Conservation (phyloP, 2,113 vertebrate species). For the Raja brachyura region DNA sequence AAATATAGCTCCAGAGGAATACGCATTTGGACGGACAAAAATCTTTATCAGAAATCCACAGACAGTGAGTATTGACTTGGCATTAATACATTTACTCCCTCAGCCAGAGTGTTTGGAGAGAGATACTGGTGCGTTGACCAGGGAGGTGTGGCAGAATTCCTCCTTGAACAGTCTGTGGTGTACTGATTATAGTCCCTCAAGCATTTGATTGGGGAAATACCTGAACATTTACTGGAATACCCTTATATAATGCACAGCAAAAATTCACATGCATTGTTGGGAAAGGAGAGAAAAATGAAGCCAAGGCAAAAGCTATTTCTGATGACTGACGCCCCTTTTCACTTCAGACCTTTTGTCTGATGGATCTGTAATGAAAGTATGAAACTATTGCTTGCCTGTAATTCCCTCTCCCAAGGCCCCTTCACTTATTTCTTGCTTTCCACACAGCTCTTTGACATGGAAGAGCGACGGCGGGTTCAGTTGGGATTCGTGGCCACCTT, state of each 20-base stretch:
- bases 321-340: background rate
- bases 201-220: background rate
- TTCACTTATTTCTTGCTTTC: background rate
- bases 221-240: background rate
- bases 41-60: conserved; percentile 64
- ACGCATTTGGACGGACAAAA: conserved; percentile 62
- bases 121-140: background rate
- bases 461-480: conserved; percentile 50
- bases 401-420: background rate
- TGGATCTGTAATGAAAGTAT: background rate
- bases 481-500: conserved; percentile 53
- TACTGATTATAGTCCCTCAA: background rate
- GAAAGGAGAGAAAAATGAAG: background rate
- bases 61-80: conserved; percentile 52
- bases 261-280: background rate
- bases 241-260: background rate
- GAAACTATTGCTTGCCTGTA: background rate
- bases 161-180: background rate
- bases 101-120: background rate
- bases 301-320: background rate
- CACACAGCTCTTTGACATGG: conserved; percentile 62
- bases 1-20: conserved; percentile 46
- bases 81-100: background rate
- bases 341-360: background rate
- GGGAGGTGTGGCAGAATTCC: background rate